Evolutionary conservation across 2,888 invertebrate species (phyloP).

Genomic region (Agonopterix alstromeriana): DNA sequence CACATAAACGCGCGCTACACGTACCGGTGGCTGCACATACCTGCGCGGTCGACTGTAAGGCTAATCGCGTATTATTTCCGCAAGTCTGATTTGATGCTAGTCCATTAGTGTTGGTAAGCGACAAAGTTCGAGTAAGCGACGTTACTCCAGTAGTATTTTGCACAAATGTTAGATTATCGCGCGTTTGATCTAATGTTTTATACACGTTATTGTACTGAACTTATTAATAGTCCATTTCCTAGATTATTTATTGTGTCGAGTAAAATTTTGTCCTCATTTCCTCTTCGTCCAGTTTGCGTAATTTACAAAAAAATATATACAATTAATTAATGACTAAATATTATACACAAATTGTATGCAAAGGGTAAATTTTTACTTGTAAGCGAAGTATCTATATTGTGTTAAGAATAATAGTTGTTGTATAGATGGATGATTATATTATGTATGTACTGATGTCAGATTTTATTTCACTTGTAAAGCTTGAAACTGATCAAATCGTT

Average conservation of each 20-base stretch:
- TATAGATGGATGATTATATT: conserved; percentile 16
- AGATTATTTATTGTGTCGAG: conserved; percentile 6
- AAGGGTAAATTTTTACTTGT: conserved; percentile 38
- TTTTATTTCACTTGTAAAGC: conserved; percentile 32
- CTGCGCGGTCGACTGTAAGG: not conserved
- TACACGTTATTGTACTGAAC: conserved; percentile 3
- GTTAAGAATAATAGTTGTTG: conserved; percentile 30
- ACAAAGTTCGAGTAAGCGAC: not conserved
- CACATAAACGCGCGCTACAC: no score
- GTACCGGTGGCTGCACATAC: not conserved
- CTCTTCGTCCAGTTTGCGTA: conserved; percentile 33
- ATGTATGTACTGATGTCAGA: conserved; percentile 11
- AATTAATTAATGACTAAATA: conserved; percentile 4
- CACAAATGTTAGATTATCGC: conserved; percentile 26
- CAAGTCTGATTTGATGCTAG: conserved; percentile 59
- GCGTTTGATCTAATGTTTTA: conserved; percentile 8
- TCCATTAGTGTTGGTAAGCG: conserved; percentile 23
- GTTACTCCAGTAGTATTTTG: conserved; percentile 31
- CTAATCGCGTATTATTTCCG: conserved; percentile 3
- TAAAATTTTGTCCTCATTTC: conserved; percentile 23
- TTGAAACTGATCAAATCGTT: conserved; percentile 44
- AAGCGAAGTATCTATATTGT: conserved; percentile 32
- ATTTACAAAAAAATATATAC: conserved; percentile 12
- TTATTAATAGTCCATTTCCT: conserved; percentile 10
- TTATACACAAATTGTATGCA: conserved; percentile 32